Evolutionary conservation across 2,888 invertebrate genomes (phyloP), one percentile per base, ranked within the genome.

Genomic region (Mesorhabditis sp.): DNA sequence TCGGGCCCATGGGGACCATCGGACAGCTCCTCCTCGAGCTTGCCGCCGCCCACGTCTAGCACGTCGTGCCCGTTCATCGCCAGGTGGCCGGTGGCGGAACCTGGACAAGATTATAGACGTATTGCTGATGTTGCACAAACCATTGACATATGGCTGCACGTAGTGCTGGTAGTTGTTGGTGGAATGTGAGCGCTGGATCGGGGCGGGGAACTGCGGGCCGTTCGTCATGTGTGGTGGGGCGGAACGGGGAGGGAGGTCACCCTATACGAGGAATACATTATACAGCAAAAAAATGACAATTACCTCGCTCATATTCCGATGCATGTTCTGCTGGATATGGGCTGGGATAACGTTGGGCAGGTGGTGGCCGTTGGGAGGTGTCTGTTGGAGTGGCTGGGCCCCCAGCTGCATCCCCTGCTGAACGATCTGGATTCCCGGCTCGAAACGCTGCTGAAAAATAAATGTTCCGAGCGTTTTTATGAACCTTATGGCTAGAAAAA

Each of bases 381-480:
- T 28, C 28, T 28, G 28, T 28, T 28, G 28, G 28, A 28, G 28
- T 28, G 28, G 7, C n/a, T 50, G 58, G 7, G 58, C 58, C n/a
- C 58, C 58, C 58, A 50, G 58, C n/a, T 50, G 58, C 58, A 50
- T 50, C n/a, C 58, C 58, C 58, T 50, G 58, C 58, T 50, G 58
- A 50, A 50, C 58, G 58, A 50, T n/a, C 7, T 50, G 58, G n/a
- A 50, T 50, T 2, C 58, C 58, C 58, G 58, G 58, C 58, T 50
- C 58, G 58, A 13, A 50, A n/a, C 58, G 58, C n/a, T 50, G 58
- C 58, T 50, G 58, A 50, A 50, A 50, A n/a, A 50, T 50, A n/a
- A n/a, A n/a, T n/a, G n/a, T n/a, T n/a, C n/a, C n/a, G n/a, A n/a
- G n/a, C n/a, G n/a, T n/a, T n/a, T n/a, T n/a, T n/a, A n/a, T n/a